Conservation (phyloP, 2,797 vertebrate genomes). For the Acanthurus tractus region DNA sequence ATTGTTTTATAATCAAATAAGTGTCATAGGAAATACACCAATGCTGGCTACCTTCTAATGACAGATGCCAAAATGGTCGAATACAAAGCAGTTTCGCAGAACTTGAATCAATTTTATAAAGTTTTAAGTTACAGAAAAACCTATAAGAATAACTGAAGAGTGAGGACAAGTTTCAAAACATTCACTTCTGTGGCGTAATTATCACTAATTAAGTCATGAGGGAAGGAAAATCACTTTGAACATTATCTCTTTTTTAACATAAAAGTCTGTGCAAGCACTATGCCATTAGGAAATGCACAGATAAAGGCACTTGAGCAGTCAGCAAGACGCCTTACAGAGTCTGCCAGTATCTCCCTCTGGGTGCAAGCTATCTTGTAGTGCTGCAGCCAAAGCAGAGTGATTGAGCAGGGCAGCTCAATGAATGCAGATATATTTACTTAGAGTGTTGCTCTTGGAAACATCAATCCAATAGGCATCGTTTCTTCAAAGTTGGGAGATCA, state of each 20-base stretch:
- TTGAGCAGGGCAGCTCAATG: slow-evolving; percentile 75
- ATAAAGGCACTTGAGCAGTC: slow-evolving; percentile 79
- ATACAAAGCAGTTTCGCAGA: slow-evolving; percentile 43
- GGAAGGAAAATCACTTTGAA: slow-evolving; percentile 74
- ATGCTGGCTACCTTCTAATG: slow-evolving; percentile 16
- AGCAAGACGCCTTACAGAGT: slow-evolving; percentile 65
- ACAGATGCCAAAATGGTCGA: slow-evolving; percentile 34
- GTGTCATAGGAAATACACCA: not conserved
- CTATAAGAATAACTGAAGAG: slow-evolving; percentile 61
- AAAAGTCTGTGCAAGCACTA: slow-evolving; percentile 57
- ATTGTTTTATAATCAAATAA: slow-evolving; percentile 17
- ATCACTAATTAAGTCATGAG: slow-evolving; percentile 78
- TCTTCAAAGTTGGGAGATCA: slow-evolving; percentile 61
- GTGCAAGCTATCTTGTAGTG: slow-evolving; percentile 66
- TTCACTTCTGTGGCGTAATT: slow-evolving; percentile 65
- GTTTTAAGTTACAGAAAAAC: slow-evolving; percentile 48
- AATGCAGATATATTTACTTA: slow-evolving; percentile 76
- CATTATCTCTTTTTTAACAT: slow-evolving; percentile 71
- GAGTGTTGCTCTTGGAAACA: slow-evolving; percentile 72
- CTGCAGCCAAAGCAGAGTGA: slow-evolving; percentile 69
- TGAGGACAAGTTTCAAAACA: slow-evolving; percentile 58
- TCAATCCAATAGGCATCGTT: slow-evolving; percentile 66
- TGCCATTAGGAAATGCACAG: slow-evolving; percentile 68
- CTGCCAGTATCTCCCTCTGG: slow-evolving; percentile 76
- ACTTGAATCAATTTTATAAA: slow-evolving; percentile 33